Base-by-base conservation (phyloP, 2,888 invertebrate species). In the Camptogramma bilineatum region DNA sequence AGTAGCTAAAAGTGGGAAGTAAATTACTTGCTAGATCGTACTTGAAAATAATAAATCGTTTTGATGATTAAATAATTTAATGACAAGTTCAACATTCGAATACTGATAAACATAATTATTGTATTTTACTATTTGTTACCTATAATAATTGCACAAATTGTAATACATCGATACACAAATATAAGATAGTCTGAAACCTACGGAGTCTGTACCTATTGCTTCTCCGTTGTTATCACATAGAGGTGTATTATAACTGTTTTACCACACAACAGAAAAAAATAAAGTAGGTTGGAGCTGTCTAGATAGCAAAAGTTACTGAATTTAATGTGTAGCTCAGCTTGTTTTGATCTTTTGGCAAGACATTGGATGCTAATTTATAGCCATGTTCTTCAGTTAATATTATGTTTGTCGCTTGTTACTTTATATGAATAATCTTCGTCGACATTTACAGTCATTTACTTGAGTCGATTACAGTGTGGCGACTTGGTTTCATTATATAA, bases 1-100 rank as follows among this genome's bases (percentile, higher is more conserved):
- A 34, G 39, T 2, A n/a, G n/a, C n/a, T n/a, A n/a, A n/a, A n/a
- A n/a, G n/a, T n/a, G n/a, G n/a, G n/a, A n/a, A n/a, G n/a, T n/a
- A n/a, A n/a, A n/a, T n/a, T n/a, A n/a, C n/a, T n/a, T n/a, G n/a
- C n/a, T n/a, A n/a, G n/a, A n/a, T n/a, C n/a, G n/a, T n/a, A n/a
- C n/a, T 39, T 13, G 39, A 17, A 17, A 44, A 44, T 44, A 44
- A 44, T 9, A 44, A 17, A 44, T 7, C 16, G 44, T 44, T 44
- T 62, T 72, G 77, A 85, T 80, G 87, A 87, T 87, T 88, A 88
- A 86, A 88, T 89, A 86, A 85, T 90, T 91, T 91, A 91, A 86
- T 93, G 83, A 85, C 82, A 83, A 75, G 75, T 80, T 85, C 83
- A 91, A 91, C 89, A 88, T 74, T 88, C 81, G 81, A 89, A 92